These are phyloP conservation scores for Nomada ruficornis DNA, from an alignment of 2,888 invertebrate genomes.

Conservation along the genomic window DNA sequence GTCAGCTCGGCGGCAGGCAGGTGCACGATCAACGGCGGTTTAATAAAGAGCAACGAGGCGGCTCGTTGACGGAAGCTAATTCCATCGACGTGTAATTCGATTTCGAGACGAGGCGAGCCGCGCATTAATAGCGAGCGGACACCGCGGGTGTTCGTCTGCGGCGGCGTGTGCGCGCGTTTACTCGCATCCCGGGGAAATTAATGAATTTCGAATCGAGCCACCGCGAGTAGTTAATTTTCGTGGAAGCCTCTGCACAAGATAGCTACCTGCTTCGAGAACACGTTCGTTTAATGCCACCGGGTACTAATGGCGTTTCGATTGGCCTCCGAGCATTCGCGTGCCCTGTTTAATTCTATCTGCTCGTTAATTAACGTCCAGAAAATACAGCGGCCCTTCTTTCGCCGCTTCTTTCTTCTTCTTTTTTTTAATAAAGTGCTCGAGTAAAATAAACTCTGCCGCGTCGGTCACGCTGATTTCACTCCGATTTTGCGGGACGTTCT, in stretches of 20 bases:
- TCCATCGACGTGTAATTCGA: conserved; percentile 66
- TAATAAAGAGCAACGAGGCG: conserved; percentile 52
- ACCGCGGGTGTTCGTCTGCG: conserved; percentile 65
- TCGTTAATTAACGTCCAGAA: neutral
- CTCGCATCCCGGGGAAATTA: conserved; percentile 61
- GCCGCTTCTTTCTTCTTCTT: neutral
- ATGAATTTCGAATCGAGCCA: conserved; percentile 70
- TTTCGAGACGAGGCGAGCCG: conserved; percentile 59
- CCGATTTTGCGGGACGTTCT: conserved; percentile 20
- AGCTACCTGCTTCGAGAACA: conserved; percentile 67
- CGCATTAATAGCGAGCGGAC: conserved; percentile 61
- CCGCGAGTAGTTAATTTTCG: conserved; percentile 68
- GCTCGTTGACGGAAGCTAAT: conserved; percentile 62
- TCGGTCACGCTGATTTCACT: neutral
- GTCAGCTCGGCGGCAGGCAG: neutral
- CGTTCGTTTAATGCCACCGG: conserved; percentile 68
- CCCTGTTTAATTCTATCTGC: conserved; percentile 4
- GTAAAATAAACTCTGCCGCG: neutral
- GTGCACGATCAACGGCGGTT: conserved; percentile 18
- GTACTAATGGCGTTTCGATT: conserved; percentile 71
- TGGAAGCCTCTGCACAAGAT: conserved; percentile 59
- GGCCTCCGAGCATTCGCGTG: conserved; percentile 59
- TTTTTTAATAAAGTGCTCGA: neutral
- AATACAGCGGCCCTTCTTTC: too few relatives aligned
- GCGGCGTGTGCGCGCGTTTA: conserved; percentile 37